Evolutionary conservation across 2,797 vertebrate genomes (phyloP).

Genomic region (Picus viridis): DNA sequence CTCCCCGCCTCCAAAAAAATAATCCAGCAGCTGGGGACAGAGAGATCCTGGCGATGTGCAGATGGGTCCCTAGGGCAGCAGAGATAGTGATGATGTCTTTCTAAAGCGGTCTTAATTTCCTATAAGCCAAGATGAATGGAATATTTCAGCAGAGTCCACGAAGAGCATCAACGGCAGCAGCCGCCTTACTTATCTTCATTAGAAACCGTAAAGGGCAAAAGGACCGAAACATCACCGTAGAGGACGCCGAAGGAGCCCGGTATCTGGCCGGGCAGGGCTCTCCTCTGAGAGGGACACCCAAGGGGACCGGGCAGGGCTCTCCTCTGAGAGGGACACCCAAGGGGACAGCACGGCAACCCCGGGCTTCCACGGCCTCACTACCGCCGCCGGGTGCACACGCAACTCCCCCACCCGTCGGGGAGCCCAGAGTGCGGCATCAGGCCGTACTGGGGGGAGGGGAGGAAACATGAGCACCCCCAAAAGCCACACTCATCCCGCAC

Average conservation of each 20-base stretch:
- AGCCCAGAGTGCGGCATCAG: background rate
- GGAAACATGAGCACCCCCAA: slow-evolving; percentile 22
- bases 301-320: background rate
- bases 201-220: slow-evolving; percentile 64
- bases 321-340: background rate
- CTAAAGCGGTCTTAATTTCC: slow-evolving; percentile 72
- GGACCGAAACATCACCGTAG: background rate
- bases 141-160: slow-evolving; percentile 48
- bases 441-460: background rate
- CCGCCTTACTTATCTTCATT: slow-evolving; percentile 72
- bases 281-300: background rate
- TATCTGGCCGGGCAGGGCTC: background rate
- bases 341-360: background rate
- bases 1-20: background rate
- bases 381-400: background rate
- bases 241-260: background rate
- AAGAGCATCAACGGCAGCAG: slow-evolving; percentile 9
- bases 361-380: background rate
- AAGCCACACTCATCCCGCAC: slow-evolving; percentile 13
- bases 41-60: slow-evolving; percentile 28
- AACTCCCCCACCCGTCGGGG: background rate
- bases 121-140: slow-evolving; percentile 60
- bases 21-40: background rate
- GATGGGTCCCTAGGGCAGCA: slow-evolving; percentile 34
- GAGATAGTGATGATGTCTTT: slow-evolving; percentile 59